Conservation (phyloP, 1,140 invertebrate species). For the Himalopsyche phryganea region DNA sequence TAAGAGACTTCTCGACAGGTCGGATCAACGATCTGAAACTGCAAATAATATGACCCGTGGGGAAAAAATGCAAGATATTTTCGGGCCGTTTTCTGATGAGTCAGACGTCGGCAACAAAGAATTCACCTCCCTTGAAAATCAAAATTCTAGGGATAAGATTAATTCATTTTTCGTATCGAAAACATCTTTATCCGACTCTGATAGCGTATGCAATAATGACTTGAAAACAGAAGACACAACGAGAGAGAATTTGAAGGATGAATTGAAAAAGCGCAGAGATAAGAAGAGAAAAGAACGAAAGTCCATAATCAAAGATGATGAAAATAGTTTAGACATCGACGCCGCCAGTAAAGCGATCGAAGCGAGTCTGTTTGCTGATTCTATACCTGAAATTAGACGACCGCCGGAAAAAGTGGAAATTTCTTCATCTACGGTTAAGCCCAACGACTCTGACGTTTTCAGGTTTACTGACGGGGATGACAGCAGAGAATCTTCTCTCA, state of each 20-base stretch:
- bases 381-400: conserved; percentile 42
- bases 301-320: conserved; percentile 57
- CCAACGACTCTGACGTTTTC: conserved; percentile 53
- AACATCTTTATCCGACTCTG: conserved; percentile 17
- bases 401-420: conserved; percentile 36
- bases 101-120: conserved; percentile 41
- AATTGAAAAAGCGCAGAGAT: conserved; percentile 60
- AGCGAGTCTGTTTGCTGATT: conserved; percentile 68
- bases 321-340: conserved; percentile 74
- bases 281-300: conserved; percentile 66
- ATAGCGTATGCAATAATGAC: conserved; percentile 20
- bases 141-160: conserved; percentile 23
- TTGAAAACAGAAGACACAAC: conserved; percentile 37
- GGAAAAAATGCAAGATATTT: conserved; percentile 83
- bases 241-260: conserved; percentile 51
- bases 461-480: conserved; percentile 57
- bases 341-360: conserved; percentile 77
- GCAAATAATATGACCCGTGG: conserved; percentile 55
- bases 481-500: conserved; percentile 45
- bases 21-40: conserved; percentile 32
- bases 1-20: conserved; percentile 35
- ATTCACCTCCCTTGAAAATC: conserved; percentile 7
- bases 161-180: conserved; percentile 24
- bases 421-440: conserved; percentile 35
- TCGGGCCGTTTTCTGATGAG: conserved; percentile 80